Evolutionary conservation across 2,888 invertebrate genomes (phyloP).

Genomic region (Folsomia candida): DNA sequence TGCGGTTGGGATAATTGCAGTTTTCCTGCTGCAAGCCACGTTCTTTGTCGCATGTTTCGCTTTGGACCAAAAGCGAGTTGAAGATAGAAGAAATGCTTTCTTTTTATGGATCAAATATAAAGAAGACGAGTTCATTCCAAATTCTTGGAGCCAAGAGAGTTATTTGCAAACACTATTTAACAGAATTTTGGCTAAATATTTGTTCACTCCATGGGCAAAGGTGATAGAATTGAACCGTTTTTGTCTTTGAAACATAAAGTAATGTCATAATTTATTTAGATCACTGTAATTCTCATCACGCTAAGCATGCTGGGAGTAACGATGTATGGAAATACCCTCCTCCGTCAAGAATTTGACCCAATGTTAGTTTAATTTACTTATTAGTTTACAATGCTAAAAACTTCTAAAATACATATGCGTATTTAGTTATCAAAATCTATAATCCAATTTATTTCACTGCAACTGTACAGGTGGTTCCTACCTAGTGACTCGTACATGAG

Average conservation of each 20-base stretch:
- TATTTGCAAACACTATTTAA: constrained; percentile 63
- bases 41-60: constrained; percentile 78
- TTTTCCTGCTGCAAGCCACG: constrained; percentile 71
- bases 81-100: constrained; percentile 64
- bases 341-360: constrained; percentile 76
- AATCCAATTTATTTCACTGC: no score
- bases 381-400: no score
- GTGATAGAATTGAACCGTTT: no score
- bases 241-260: constrained; percentile 6
- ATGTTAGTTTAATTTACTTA: no score
- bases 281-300: constrained; percentile 63
- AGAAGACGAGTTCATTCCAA: constrained; percentile 57
- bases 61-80: constrained; percentile 66
- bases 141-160: constrained; percentile 60
- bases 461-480: no score
- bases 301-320: constrained; percentile 63
- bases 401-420: no score
- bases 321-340: constrained; percentile 62
- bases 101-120: constrained; percentile 66
- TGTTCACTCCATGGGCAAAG: constrained; percentile 68
- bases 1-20: constrained; percentile 70
- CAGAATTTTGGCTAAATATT: constrained; percentile 63
- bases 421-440: no score
- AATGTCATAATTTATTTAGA: no score
- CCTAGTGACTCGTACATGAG: constrained; percentile 68